phyloP scores from a whole-genome alignment of 2,888 invertebrate species.

The Lordiphosa fenestrarum region DNA sequence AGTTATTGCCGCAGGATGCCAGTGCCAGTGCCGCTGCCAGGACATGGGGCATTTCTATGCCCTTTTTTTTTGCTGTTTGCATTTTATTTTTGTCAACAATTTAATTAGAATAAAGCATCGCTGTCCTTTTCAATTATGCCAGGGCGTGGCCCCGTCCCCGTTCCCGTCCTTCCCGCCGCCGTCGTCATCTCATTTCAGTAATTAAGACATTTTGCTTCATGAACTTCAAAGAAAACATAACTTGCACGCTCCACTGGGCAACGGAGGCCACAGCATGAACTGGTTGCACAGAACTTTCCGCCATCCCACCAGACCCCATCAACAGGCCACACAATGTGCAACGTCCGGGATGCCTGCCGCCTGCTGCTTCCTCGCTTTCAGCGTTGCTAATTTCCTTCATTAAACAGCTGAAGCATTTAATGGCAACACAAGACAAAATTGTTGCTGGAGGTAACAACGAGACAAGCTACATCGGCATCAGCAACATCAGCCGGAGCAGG shows the following conservation, averaged over 20 bases:
- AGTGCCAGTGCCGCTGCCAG: constrained; percentile 34
- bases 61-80: constrained; percentile 3
- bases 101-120: constrained; percentile 49
- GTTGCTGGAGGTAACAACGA: constrained; percentile 37
- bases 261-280: constrained; percentile 13
- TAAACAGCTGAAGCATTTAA: constrained; percentile 61
- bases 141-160: constrained; percentile 11
- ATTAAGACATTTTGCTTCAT: constrained; percentile 64
- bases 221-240: constrained; percentile 58
- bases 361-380: constrained; percentile 15
- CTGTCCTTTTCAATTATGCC: constrained; percentile 6
- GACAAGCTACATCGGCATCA: constrained; percentile 11
- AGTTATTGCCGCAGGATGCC: constrained; percentile 74
- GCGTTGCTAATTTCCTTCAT: constrained; percentile 62
- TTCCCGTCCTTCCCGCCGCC: not conserved
- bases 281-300: constrained; percentile 3
- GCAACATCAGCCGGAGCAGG: not conserved
- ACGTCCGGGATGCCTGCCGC: not conserved
- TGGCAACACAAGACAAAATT: constrained; percentile 48
- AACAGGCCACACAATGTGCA: constrained; percentile 5
- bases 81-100: constrained; percentile 33
- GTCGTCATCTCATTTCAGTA: constrained; percentile 45
- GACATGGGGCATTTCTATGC: constrained; percentile 23
- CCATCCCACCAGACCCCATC: not conserved
- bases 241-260: constrained; percentile 38